phyloP scores from a whole-genome alignment of 1,140 invertebrate genomes.

The Macrobrachium nipponense region DNA sequence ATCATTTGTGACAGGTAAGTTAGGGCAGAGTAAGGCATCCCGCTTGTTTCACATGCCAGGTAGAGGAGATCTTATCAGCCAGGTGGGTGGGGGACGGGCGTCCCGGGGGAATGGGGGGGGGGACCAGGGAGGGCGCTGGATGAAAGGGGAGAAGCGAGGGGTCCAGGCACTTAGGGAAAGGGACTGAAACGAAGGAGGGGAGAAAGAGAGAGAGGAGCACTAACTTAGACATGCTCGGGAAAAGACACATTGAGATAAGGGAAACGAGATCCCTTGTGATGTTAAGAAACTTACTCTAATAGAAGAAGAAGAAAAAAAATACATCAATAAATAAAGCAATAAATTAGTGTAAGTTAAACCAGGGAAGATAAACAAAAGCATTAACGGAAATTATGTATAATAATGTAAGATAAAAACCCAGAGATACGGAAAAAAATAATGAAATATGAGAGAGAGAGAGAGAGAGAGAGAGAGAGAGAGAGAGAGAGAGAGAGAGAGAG shows the following conservation, averaged over 20 bases:
- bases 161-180: not conserved
- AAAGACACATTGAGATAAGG: not conserved
- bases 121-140: not conserved
- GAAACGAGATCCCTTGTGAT: not conserved
- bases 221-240: too few relatives aligned
- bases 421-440: not conserved
- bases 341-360: too few relatives aligned
- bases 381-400: too few relatives aligned
- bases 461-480: slow-evolving; percentile 14
- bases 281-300: too few relatives aligned
- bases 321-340: too few relatives aligned
- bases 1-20: not conserved
- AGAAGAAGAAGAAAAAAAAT: too few relatives aligned
- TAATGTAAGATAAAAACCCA: not conserved
- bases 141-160: not conserved
- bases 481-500: slow-evolving; percentile 14
- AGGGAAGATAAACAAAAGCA: too few relatives aligned
- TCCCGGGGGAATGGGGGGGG: not conserved
- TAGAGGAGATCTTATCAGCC: not conserved
- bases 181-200: not conserved
- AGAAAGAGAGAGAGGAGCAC: slow-evolving; percentile 2
- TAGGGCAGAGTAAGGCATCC: slow-evolving; percentile 1
- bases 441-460: not conserved
- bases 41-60: not conserved
- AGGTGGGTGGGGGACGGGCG: not conserved